Evolutionary conservation across 2,888 invertebrate species (phyloP).

Genomic region (Megalurothrips usitatus): DNA sequence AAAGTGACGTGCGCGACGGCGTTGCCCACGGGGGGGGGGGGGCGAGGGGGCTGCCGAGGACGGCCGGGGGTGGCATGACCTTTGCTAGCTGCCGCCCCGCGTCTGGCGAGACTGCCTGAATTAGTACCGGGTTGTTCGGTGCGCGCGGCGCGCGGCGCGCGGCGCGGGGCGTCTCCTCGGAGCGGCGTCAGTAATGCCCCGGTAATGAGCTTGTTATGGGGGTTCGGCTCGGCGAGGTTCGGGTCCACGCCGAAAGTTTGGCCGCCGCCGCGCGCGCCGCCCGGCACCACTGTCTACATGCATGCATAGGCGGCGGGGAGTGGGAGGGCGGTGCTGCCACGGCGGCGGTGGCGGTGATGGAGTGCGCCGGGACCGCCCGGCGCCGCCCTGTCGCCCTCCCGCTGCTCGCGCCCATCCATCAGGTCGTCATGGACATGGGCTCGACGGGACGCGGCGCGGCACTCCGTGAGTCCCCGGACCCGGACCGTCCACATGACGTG

Average conservation of each 20-base stretch:
- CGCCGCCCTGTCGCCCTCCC: neutral
- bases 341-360: neutral
- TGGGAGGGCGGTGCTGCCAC: neutral
- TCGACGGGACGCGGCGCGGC: neutral
- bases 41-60: too few species aligned
- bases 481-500: neutral
- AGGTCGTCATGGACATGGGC: neutral
- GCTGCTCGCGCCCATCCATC: neutral
- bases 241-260: neutral
- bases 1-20: too few species aligned
- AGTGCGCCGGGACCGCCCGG: neutral
- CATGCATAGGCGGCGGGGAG: too few species aligned
- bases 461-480: neutral
- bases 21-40: too few species aligned
- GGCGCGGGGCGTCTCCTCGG: too few species aligned
- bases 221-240: neutral
- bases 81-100: too few species aligned
- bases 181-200: too few species aligned
- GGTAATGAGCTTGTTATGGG: neutral
- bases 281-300: neutral
- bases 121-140: too few species aligned
- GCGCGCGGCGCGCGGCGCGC: too few species aligned
- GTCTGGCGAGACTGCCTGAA: too few species aligned
- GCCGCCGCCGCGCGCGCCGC: neutral
- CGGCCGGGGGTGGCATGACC: too few species aligned